Evolutionary conservation across 1,140 invertebrate genomes (phyloP).

Genomic region (Drosophila nebulosa): DNA sequence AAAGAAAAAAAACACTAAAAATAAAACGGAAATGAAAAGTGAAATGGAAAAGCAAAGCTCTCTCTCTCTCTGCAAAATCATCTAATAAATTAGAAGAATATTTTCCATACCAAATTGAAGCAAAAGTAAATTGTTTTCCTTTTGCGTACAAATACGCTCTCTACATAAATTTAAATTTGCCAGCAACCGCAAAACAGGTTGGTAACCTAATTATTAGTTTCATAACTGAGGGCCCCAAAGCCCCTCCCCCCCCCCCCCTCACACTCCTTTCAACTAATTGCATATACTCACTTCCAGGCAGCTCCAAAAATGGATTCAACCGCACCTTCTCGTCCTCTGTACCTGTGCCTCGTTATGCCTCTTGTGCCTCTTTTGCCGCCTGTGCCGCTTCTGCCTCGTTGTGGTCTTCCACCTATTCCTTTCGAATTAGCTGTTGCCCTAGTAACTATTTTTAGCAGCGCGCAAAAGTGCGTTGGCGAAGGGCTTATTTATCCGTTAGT

Average conservation of each 20-base stretch:
- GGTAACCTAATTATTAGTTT: no score
- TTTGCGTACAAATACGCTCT: background rate
- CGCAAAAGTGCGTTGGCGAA: background rate
- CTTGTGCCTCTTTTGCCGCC: no score
- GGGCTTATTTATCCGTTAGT: background rate
- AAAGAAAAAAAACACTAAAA: background rate
- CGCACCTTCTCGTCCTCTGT: background rate
- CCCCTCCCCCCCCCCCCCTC: no score
- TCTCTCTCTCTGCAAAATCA: no score
- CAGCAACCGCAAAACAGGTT: background rate
- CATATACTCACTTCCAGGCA: background rate
- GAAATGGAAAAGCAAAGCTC: slow-evolving; percentile 36
- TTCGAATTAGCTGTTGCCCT: slow-evolving; percentile 10
- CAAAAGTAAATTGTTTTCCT: no score
- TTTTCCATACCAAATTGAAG: background rate
- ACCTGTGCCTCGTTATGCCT: no score
- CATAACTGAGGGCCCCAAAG: no score
- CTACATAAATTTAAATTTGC: background rate
- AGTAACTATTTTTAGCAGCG: slow-evolving; percentile 11
- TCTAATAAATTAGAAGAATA: background rate
- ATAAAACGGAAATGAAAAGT: slow-evolving; percentile 29
- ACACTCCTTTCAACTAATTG: background rate
- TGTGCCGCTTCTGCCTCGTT: no score
- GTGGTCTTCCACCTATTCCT: background rate
- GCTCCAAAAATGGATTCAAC: background rate